These are phyloP conservation scores for Dynastes tityus DNA, from an alignment of 2,888 invertebrate species.

Conservation along the genomic window DNA sequence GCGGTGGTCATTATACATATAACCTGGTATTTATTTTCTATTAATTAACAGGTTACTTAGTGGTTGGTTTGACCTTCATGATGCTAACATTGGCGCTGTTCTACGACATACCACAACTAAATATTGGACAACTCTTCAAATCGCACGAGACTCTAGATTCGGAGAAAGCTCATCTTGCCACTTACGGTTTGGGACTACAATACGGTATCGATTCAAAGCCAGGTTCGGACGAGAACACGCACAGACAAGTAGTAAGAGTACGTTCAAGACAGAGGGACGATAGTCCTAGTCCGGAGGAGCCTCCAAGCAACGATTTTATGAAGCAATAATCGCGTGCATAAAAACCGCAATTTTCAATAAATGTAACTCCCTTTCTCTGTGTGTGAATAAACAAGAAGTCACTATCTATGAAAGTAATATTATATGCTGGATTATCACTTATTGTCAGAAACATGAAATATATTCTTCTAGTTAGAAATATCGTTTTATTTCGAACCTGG, in stretches of 20 bases:
- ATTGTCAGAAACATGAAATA: slow-evolving; percentile 38
- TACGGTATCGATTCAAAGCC: slow-evolving; percentile 67
- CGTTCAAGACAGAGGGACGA: slow-evolving; percentile 77
- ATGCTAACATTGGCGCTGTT: slow-evolving; percentile 89
- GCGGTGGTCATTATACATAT: no score
- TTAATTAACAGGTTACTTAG: slow-evolving; percentile 78
- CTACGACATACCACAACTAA: slow-evolving; percentile 92
- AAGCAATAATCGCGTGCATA: slow-evolving; percentile 6
- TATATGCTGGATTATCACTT: slow-evolving; percentile 41
- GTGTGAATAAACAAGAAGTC: not conserved
- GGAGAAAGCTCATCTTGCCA: slow-evolving; percentile 79
- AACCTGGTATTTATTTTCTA: slow-evolving; percentile 58
- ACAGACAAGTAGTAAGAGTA: slow-evolving; percentile 77
- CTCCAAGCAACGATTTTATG: slow-evolving; percentile 59
- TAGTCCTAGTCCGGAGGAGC: slow-evolving; percentile 82
- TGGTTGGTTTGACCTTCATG: slow-evolving; percentile 86
- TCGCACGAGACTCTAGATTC: slow-evolving; percentile 72
- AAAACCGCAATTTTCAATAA: not conserved
- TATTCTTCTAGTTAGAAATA: slow-evolving; percentile 44
- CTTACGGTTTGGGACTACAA: slow-evolving; percentile 72
- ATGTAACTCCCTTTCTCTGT: not conserved
- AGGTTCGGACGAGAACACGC: slow-evolving; percentile 71
- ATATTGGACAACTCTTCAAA: slow-evolving; percentile 84
- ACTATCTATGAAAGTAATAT: slow-evolving; percentile 20
- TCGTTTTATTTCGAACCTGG: slow-evolving; percentile 7